Percentiles rank a stretch among this genome's conserved stretches.
Evolutionary conservation across 2,888 invertebrate species (phyloP).

Genomic region (Dysmachus trigonus): DNA sequence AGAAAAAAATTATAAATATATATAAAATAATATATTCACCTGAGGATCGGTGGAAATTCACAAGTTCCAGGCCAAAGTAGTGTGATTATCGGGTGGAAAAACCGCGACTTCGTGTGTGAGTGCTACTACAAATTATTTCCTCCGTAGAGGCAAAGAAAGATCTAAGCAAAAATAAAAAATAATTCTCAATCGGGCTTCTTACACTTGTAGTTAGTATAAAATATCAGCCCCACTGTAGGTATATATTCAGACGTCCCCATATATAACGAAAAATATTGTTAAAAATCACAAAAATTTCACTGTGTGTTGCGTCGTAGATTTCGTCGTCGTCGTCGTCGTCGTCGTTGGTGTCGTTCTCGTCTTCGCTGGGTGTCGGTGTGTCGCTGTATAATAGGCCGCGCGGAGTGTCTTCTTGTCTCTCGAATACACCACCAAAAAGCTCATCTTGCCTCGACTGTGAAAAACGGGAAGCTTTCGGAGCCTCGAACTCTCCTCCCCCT

Average conservation of each 20-base stretch:
- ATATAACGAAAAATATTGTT: background rate
- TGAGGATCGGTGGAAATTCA: background rate
- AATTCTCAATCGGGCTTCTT: background rate
- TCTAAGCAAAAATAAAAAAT: background rate
- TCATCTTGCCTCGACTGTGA: background rate
- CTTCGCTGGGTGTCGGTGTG: background rate
- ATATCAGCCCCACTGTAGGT: conserved; percentile 1
- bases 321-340: background rate
- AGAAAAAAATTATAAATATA: background rate
- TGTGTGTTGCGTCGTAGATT: background rate
- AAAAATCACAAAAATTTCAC: conserved; percentile 8
- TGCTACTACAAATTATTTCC: background rate
- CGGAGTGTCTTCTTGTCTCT: background rate
- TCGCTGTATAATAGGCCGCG: background rate
- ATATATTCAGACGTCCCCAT: background rate
- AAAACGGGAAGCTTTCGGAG: conserved; percentile 7
- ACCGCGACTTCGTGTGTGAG: conserved; percentile 17
- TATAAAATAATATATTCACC: background rate
- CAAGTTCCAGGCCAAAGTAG: background rate
- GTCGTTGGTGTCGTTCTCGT: background rate
- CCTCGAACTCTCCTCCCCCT: conserved; percentile 31
- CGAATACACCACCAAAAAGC: background rate
- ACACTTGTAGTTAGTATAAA: conserved; percentile 17
- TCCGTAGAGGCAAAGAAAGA: conserved; percentile 1
- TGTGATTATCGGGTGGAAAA: conserved; percentile 16